Evolutionary conservation across 2,888 invertebrate genomes (phyloP).

Genomic region (Acleris literana): DNA sequence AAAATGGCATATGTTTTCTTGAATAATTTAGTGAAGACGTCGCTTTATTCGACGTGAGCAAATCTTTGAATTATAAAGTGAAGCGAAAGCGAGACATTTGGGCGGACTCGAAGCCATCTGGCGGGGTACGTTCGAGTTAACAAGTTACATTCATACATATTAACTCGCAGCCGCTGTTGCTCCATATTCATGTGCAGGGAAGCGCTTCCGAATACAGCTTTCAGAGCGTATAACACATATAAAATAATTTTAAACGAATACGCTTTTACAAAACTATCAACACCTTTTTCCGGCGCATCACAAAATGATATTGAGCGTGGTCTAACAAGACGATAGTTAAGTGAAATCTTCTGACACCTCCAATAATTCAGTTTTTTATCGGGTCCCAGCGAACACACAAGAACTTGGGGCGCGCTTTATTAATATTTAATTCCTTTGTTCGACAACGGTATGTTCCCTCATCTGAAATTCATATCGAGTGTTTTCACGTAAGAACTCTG

Average conservation of each 20-base stretch:
- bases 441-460: slow-evolving; percentile 31
- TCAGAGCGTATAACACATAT: slow-evolving; percentile 15
- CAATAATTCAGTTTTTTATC: slow-evolving; percentile 30
- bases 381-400: slow-evolving; percentile 8
- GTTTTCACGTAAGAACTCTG: slow-evolving; percentile 33
- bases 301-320: slow-evolving; percentile 10
- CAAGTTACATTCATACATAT: slow-evolving; percentile 79
- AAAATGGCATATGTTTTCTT: slow-evolving; percentile 45
- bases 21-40: slow-evolving; percentile 71
- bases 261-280: slow-evolving; percentile 18
- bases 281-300: slow-evolving; percentile 14
- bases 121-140: slow-evolving; percentile 60
- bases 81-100: slow-evolving; percentile 46
- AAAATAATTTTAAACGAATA: slow-evolving; percentile 16
- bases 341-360: slow-evolving; percentile 31
- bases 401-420: slow-evolving; percentile 20
- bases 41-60: slow-evolving; percentile 71
- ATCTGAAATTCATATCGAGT: slow-evolving; percentile 35
- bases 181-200: slow-evolving; percentile 67
- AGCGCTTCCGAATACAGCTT: slow-evolving; percentile 35
- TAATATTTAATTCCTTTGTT: slow-evolving; percentile 37
- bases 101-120: slow-evolving; percentile 47
- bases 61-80: slow-evolving; percentile 80
- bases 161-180: slow-evolving; percentile 65
- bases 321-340: not conserved